Conservation (phyloP, 1,140 invertebrate genomes). For the Drosophila auraria region DNA sequence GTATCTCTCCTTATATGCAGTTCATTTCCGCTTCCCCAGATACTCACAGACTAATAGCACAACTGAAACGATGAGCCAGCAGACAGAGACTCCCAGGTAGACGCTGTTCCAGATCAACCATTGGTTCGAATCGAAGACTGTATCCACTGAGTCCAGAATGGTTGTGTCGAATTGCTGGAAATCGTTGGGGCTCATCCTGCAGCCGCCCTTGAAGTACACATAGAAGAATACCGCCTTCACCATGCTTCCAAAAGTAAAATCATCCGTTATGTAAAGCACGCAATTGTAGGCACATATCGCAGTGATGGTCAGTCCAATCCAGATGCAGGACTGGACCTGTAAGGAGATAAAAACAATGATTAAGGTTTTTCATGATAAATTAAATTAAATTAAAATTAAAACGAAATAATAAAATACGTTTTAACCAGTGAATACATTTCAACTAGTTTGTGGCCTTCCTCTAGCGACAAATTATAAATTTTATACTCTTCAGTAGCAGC, state of each 20-base stretch:
- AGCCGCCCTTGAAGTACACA: constrained; percentile 69
- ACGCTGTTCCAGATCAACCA: constrained; percentile 74
- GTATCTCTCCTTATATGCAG: constrained; percentile 10
- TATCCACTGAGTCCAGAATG: constrained; percentile 43
- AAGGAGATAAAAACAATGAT: neutral
- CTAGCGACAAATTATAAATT: neutral
- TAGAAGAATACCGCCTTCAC: constrained; percentile 66
- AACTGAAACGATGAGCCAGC: constrained; percentile 70
- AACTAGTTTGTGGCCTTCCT: neutral
- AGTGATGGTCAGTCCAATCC: constrained; percentile 74
- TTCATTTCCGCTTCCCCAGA: constrained; percentile 11
- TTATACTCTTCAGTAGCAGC: neutral
- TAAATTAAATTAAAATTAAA: neutral
- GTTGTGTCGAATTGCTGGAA: constrained; percentile 57
- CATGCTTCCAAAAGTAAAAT: constrained; percentile 52
- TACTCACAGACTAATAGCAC: constrained; percentile 65
- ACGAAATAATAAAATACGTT: too few species aligned
- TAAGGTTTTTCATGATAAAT: neutral
- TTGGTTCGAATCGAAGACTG: constrained; percentile 64
- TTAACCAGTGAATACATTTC: too few species aligned
- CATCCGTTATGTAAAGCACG: constrained; percentile 49
- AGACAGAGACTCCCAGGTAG: constrained; percentile 67
- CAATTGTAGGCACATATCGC: constrained; percentile 77
- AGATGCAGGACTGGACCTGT: constrained; percentile 70
- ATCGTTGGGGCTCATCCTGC: constrained; percentile 38